phyloP scores from a whole-genome alignment of 2,888 invertebrate species.

The Andrena trimmerana region DNA sequence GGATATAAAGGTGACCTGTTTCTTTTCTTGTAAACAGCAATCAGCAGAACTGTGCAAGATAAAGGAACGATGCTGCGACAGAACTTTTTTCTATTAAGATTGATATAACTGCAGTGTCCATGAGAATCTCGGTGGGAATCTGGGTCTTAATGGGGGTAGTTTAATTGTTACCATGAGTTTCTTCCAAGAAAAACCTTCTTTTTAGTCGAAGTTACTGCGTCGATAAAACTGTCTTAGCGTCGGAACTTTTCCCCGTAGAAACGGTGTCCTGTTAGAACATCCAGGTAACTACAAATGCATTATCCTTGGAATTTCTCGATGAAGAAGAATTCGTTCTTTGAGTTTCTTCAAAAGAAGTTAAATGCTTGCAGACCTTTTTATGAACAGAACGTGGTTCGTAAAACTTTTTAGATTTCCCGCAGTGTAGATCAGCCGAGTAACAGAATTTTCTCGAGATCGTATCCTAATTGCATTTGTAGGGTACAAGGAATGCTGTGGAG shows the following conservation, averaged over 20 bases:
- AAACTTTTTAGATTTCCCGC: too few relatives aligned
- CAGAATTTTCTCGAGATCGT: too few relatives aligned
- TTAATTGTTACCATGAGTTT: not conserved
- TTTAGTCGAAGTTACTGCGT: not conserved
- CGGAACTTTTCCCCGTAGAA: not conserved
- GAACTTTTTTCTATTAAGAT: not conserved
- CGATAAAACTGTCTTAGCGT: constrained; percentile 5
- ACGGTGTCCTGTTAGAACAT: constrained; percentile 1
- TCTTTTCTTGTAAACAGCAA: not conserved
- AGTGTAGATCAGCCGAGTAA: too few relatives aligned
- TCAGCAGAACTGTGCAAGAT: not conserved
- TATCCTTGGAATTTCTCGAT: not conserved
- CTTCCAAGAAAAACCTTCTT: constrained; percentile 1
- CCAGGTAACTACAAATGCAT: not conserved
- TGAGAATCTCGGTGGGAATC: not conserved
- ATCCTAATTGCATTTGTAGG: too few relatives aligned
- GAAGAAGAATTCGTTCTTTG: constrained; percentile 16
- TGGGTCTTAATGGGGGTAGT: not conserved
- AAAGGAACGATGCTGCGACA: not conserved
- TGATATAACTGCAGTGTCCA: not conserved
- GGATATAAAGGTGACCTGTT: not conserved
- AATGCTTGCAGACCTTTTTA: not conserved
- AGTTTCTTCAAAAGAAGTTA: constrained; percentile 5
- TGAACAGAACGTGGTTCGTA: not conserved
- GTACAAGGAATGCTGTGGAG: too few relatives aligned